phyloP scores from a whole-genome alignment of 1,140 invertebrate species.

The Mycetomoellerius zeteki region DNA sequence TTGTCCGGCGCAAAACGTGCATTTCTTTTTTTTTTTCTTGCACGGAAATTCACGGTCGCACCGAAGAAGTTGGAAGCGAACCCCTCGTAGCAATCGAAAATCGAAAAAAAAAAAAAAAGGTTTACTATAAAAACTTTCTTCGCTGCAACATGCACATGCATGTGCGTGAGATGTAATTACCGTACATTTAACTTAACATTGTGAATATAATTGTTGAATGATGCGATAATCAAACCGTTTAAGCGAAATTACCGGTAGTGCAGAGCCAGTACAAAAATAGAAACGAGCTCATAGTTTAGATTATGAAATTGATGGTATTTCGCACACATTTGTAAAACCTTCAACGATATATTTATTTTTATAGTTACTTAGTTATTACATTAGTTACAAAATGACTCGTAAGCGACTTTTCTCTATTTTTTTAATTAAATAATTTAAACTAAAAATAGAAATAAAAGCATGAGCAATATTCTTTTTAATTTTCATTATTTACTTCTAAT shows the following conservation, averaged over 20 bases:
- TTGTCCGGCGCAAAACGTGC: background rate
- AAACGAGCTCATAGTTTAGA: background rate
- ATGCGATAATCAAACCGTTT: slow-evolving; percentile 20
- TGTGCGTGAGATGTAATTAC: slow-evolving; percentile 20
- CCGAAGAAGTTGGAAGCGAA: slow-evolving; percentile 30
- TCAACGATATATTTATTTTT: slow-evolving; percentile 1
- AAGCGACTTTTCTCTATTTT: background rate
- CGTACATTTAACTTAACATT: slow-evolving; percentile 1
- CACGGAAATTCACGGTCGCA: slow-evolving; percentile 26
- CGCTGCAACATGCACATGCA: background rate
- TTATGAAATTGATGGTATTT: background rate
- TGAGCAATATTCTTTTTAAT: background rate
- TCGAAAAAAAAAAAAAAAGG: slow-evolving; percentile 21
- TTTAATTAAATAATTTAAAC: background rate
- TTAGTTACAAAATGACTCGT: background rate
- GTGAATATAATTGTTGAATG: slow-evolving; percentile 24
- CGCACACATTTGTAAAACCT: background rate
- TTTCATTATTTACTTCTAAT: background rate
- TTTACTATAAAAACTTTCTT: slow-evolving; percentile 9
- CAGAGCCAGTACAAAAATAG: background rate
- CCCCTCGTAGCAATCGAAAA: slow-evolving; percentile 14
- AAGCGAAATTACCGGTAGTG: background rate
- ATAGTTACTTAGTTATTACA: background rate
- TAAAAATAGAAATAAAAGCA: slow-evolving; percentile 1
- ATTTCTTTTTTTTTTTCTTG: slow-evolving; percentile 24